These are phyloP conservation scores for Notiomystis cincta DNA, from an alignment of 2,113 vertebrate genomes.

Conservation along the genomic window DNA sequence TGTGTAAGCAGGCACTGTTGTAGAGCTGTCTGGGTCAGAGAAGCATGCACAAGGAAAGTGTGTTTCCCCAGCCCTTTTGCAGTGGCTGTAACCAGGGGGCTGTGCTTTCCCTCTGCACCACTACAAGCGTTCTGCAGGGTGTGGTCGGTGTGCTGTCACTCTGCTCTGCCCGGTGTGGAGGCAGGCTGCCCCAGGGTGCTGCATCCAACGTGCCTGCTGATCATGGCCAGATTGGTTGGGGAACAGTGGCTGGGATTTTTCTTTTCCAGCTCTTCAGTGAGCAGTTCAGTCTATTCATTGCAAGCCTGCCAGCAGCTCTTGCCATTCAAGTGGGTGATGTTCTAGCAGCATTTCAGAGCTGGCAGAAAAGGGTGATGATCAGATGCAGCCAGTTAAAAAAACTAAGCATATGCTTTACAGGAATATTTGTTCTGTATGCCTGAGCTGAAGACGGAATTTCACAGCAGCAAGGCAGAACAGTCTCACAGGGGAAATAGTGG, in stretches of 20 bases:
- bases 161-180: background rate
- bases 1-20: background rate
- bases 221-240: background rate
- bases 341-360: background rate
- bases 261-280: background rate
- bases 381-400: constrained; percentile 8
- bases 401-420: background rate
- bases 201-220: background rate
- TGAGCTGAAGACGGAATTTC: background rate
- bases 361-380: background rate
- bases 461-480: background rate
- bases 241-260: background rate
- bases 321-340: background rate
- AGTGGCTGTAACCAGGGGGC: background rate
- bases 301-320: background rate
- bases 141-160: background rate
- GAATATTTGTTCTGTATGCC: background rate
- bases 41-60: background rate
- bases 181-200: background rate
- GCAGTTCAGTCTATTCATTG: background rate
- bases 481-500: background rate
- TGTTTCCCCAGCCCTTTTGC: background rate
- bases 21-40: background rate
- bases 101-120: accelerated
- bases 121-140: accelerated